phyloP scores from a whole-genome alignment of 1,140 invertebrate genomes.

The Ctenoplectra terminalis region DNA sequence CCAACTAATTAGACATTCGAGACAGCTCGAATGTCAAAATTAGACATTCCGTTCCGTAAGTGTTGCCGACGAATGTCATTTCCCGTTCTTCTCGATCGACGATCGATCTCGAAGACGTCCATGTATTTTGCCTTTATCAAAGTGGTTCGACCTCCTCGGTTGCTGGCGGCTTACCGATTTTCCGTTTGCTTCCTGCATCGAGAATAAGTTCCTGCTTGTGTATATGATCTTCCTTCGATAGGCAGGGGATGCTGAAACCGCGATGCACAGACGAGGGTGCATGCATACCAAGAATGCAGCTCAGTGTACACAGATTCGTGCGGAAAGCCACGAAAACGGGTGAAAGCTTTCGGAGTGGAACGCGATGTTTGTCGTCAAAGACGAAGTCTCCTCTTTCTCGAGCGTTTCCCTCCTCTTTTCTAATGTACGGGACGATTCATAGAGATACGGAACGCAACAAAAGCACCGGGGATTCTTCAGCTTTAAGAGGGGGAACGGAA shows the following conservation, averaged over 20 bases:
- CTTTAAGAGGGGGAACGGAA: constrained; percentile 12
- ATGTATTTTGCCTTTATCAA: background rate
- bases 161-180: constrained; percentile 29
- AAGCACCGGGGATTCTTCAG: constrained; percentile 44
- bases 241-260: constrained; percentile 8
- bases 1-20: no score
- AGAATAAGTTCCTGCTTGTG: constrained; percentile 17
- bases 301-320: constrained; percentile 47
- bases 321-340: constrained; percentile 54
- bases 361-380: constrained; percentile 66
- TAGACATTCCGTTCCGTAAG: no score
- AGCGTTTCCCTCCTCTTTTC: background rate
- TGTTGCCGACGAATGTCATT: background rate
- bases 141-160: background rate
- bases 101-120: background rate
- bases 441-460: constrained; percentile 44
- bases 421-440: constrained; percentile 39
- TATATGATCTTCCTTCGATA: constrained; percentile 34
- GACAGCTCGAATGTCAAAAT: no score
- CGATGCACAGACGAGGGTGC: constrained; percentile 1
- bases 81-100: background rate
- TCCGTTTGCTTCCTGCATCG: constrained; percentile 32
- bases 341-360: constrained; percentile 60
- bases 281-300: constrained; percentile 58
- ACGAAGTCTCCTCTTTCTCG: constrained; percentile 50